These are phyloP conservation scores for Dallia pectoralis DNA, from an alignment of 2,797 vertebrate species.

Conservation along the genomic window DNA sequence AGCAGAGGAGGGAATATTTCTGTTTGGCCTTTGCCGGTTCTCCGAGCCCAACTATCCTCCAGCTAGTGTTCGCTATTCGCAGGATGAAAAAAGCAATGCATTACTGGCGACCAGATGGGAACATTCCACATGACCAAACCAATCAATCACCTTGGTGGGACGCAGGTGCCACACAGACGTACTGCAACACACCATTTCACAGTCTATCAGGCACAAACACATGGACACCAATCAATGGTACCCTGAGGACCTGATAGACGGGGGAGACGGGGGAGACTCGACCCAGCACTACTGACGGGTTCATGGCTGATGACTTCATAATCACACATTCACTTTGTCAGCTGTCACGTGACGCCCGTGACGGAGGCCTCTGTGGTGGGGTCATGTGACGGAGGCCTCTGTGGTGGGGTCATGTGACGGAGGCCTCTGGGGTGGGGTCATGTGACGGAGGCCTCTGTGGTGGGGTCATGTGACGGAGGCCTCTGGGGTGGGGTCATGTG, in stretches of 20 bases:
- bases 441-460: slow-evolving; percentile 46
- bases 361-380: slow-evolving; percentile 50
- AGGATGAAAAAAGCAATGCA: slow-evolving; percentile 77
- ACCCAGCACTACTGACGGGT: slow-evolving; percentile 87
- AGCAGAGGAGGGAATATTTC: slow-evolving; percentile 64
- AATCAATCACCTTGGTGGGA: slow-evolving; percentile 99
- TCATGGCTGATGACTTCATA: slow-evolving; percentile 99
- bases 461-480: slow-evolving; percentile 34
- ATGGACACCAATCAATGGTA: slow-evolving; percentile 99
- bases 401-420: slow-evolving; percentile 34
- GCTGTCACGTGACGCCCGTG: slow-evolving; percentile 66
- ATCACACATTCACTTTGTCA: slow-evolving; percentile 99
- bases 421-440: slow-evolving; percentile 43
- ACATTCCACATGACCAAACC: slow-evolving; percentile 99
- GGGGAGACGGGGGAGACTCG: slow-evolving; percentile 77
- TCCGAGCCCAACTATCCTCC: slow-evolving; percentile 77
- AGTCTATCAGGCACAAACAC: slow-evolving; percentile 99
- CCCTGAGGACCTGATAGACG: slow-evolving; percentile 84
- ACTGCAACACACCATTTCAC: slow-evolving; percentile 99
- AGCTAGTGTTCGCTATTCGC: slow-evolving; percentile 81
- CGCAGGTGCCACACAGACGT: slow-evolving; percentile 99
- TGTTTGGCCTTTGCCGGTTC: slow-evolving; percentile 75
- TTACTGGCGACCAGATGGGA: slow-evolving; percentile 99
- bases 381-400: slow-evolving; percentile 46
- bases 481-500: too few species aligned